Conservation (phyloP, 2,113 vertebrate species). For the Melanocharis versteri region DNA sequence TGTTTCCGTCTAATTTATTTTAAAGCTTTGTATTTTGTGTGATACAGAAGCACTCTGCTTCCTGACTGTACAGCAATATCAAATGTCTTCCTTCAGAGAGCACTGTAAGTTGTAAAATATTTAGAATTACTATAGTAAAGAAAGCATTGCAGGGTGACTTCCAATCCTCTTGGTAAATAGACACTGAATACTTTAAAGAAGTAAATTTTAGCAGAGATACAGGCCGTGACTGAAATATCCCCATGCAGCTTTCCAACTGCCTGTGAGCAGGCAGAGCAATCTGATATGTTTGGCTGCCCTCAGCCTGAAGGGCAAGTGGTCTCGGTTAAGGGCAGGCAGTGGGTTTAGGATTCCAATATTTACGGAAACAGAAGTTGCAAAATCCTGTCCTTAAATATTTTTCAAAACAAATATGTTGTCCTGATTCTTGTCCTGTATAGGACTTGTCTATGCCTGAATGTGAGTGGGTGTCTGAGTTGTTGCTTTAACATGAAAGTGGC, state of each 20-base stretch:
- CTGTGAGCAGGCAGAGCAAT: background rate
- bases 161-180: background rate
- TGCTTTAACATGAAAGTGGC: background rate
- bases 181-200: background rate
- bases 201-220: background rate
- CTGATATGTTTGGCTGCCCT: background rate
- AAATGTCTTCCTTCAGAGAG: background rate
- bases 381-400: background rate
- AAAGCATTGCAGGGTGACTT: background rate
- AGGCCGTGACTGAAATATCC: background rate
- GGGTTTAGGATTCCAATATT: background rate
- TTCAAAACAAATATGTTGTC: background rate
- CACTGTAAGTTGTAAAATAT: background rate
- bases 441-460: background rate
- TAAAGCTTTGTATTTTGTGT: background rate
- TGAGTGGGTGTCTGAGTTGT: background rate
- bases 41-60: background rate
- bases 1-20: background rate
- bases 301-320: constrained; percentile 20
- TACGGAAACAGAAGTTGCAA: background rate
- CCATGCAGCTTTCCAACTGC: background rate
- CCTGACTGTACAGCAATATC: background rate
- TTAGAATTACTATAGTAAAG: background rate
- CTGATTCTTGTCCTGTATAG: background rate
- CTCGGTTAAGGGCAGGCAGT: background rate